Base-by-base conservation (phyloP, 2,888 invertebrate species). In the Ichneumoninae sp. region DNA sequence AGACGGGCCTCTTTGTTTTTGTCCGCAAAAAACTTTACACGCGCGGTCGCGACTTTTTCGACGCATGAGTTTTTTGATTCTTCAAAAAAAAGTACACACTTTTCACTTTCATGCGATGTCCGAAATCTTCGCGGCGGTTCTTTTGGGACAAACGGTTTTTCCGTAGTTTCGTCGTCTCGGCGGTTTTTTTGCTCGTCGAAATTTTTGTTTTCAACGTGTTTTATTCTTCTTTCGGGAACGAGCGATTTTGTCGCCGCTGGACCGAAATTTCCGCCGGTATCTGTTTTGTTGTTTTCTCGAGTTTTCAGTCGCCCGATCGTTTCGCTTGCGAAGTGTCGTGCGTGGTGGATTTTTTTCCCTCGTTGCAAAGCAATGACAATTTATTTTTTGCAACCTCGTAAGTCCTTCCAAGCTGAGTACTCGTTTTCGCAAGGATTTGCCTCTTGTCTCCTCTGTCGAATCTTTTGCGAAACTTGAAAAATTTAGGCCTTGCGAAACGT, bases 401-500 rank as follows among this genome's bases (percentile, higher is more conserved):
- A 1, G 65, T n/a, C 74, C 84, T 66, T 69, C 40, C 22, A 26
- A 74, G 8, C 40, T 66, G 80, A 71, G 78, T 74, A 65, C 69
- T 83, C 50, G 30, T 77, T 22, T 78, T 77, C 60, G 65, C 5
- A 5, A 81, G 22, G 87, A 85, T 62, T 82, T 72, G 33, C 50
- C 19, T 75, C 44, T 19, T 50, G 19, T 62, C 68, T 44, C 3
- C 26, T 70, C 69, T 79, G 44, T 87, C 88, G 77, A 77, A 80
- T 70, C 47, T 80, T 54, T 77, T 65, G 80, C 74, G 81, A 84
- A 81, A 82, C 19, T 54, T 65, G 84, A 84, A 7, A 86, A 77
- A 82, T 86, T 88, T 90, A 85, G 80, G 86, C 88, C 85, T 89
- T 90, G 91, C 91, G 90, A 91, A 91, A 91, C 90, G 91, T 86